Base-by-base conservation (phyloP, 2,888 invertebrate genomes). In the Dasysyrphus tricinctus region DNA sequence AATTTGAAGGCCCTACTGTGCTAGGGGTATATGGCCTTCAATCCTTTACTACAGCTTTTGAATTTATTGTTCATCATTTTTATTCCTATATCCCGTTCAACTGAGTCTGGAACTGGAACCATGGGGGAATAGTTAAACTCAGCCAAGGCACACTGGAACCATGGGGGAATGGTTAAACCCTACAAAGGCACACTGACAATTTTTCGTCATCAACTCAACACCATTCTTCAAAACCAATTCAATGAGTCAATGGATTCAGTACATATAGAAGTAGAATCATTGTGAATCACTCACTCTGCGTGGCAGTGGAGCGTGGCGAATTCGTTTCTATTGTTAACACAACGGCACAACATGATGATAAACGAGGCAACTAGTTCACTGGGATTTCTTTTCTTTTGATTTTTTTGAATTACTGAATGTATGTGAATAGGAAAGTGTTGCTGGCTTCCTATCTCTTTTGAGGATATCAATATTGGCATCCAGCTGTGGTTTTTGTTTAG, bases 321-420 rank as follows among this genome's bases (percentile, higher is more conserved):
- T 83, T 72, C 34, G 16, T 42, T 73, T 77, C 37, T 59, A 78
- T 69, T 73, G 73, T 59, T 73, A 77, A 69, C 56, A 8, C 78
- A 74, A 29, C 47, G 54, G 69, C 61, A 70, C n/a, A 57, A 16
- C 73, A 69, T 54, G 54, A 37, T 78, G 73, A 78, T 74, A 78
- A 78, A 78, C 69, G 69, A 78, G 69, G 69, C 69, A 83, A 79
- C 70, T 83, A 75, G 83, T 79, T 79, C 63, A 83, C 51, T 75
- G 65, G 70, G 70, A 70, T 63, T 75, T 49, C 70, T 73, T 44
- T 34, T 61, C 34, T 16, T 54, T 44, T 42, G 1, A 9, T 49
- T 81, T 63, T n/a, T 54, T 37, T 34, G 32, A 7, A 32, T 32
- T 32, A 32, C 1, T 65, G 32, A 8, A 8, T 44, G 63, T 69